Conservation (phyloP, 2,888 invertebrate species). For the Acanthopleura granulata region DNA sequence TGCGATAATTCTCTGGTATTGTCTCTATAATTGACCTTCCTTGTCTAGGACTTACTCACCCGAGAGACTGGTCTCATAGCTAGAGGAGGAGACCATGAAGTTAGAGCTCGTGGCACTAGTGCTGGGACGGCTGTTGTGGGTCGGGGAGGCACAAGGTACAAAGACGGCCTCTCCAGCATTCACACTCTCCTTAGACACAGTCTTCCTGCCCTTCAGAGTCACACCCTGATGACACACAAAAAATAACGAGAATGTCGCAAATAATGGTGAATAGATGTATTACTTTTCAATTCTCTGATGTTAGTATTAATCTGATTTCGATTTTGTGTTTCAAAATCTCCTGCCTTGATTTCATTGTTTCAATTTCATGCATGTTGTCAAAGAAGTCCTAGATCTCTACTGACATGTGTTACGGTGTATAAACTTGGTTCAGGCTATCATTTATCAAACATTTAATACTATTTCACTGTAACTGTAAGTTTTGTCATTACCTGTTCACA, state of each 20-base stretch:
- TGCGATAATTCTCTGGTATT: too few species aligned
- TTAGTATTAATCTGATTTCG: neutral
- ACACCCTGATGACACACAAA: constrained; percentile 43
- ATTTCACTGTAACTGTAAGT: too few species aligned
- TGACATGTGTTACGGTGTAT: too few species aligned
- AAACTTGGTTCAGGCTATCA: too few species aligned
- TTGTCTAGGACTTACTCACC: constrained; percentile 34
- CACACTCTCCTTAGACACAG: constrained; percentile 35
- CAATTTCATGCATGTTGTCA: too few species aligned
- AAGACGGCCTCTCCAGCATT: constrained; percentile 59
- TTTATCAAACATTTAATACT: too few species aligned
- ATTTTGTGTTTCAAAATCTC: too few species aligned
- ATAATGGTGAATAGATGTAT: neutral
- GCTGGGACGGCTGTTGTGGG: constrained; percentile 57
- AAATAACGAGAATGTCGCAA: neutral
- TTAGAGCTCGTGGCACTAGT: constrained; percentile 67
- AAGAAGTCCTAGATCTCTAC: too few species aligned
- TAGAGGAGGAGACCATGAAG: constrained; percentile 66
- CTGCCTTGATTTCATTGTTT: too few species aligned
- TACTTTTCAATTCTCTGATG: neutral
- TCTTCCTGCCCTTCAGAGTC: constrained; percentile 56
- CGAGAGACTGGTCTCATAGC: constrained; percentile 61
- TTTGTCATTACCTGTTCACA: constrained; percentile 62
- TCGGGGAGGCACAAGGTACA: constrained; percentile 55
- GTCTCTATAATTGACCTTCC: too few species aligned